phyloP scores from a whole-genome alignment of 2,113 vertebrate genomes.

The Triplophysa dalaica region DNA sequence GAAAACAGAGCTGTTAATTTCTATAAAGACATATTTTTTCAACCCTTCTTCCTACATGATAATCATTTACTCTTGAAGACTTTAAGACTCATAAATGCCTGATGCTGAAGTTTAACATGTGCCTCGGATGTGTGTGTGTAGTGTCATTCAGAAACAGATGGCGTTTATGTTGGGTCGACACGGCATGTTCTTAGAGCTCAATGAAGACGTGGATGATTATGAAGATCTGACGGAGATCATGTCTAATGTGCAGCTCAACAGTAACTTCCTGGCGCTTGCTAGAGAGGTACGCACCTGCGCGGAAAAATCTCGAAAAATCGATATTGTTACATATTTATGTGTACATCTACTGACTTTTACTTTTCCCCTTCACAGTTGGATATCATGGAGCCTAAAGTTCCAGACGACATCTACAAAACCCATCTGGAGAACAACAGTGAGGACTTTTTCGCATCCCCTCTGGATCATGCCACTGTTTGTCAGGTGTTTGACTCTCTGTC shows the following conservation, averaged over 20 bases:
- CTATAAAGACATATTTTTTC: too few species aligned
- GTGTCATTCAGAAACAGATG: slow-evolving; percentile 98
- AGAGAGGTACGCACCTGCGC: slow-evolving; percentile 81
- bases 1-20: too few species aligned
- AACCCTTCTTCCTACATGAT: too few species aligned
- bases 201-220: slow-evolving; percentile 95
- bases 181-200: slow-evolving; percentile 94
- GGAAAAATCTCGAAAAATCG: not conserved
- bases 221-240: slow-evolving; percentile 98
- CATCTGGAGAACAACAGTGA: slow-evolving; percentile 98
- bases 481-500: too few species aligned
- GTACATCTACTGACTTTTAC: not conserved
- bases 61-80: too few species aligned
- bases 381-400: slow-evolving; percentile 99
- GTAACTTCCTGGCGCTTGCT: slow-evolving; percentile 94
- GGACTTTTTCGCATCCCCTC: slow-evolving; percentile 50
- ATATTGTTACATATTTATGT: too few species aligned
- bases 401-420: slow-evolving; percentile 98
- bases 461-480: not conserved
- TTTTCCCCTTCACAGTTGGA: slow-evolving; percentile 79
- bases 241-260: slow-evolving; percentile 98
- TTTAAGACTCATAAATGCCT: too few species aligned
- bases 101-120: too few species aligned
- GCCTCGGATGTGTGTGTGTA: slow-evolving; percentile 55
- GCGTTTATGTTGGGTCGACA: slow-evolving; percentile 97